phyloP scores from a whole-genome alignment of 2,113 vertebrate species.

The Gallinago jamesoni region DNA sequence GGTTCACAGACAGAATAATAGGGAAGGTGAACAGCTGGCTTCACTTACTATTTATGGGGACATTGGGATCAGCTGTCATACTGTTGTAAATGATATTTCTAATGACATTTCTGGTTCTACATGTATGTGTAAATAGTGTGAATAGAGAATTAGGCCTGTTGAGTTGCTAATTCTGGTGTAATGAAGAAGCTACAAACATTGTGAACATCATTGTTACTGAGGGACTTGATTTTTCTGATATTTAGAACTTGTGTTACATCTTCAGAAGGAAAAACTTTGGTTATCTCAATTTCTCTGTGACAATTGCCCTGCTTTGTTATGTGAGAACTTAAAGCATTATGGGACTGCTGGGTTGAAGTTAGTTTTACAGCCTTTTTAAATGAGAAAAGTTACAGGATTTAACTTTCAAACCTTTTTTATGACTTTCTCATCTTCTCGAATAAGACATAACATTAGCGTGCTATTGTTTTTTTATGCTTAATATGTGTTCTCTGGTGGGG shows the following conservation, averaged over 20 bases:
- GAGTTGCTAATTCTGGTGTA: background rate
- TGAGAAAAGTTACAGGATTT: background rate
- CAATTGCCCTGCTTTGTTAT: background rate
- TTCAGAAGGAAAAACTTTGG: background rate
- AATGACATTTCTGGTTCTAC: background rate
- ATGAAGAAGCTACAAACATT: background rate
- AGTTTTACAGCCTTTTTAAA: background rate
- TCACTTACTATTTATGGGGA: background rate
- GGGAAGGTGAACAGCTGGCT: background rate
- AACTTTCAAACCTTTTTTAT: background rate
- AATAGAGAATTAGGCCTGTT: background rate
- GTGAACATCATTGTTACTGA: background rate
- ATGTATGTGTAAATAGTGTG: background rate
- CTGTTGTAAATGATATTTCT: background rate
- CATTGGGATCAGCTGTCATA: background rate
- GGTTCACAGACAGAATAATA: background rate
- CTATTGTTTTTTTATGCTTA: background rate
- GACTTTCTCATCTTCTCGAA: background rate
- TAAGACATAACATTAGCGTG: background rate
- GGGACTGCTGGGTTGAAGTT: background rate
- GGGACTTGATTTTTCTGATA: background rate
- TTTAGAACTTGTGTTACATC: background rate
- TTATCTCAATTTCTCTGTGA: background rate
- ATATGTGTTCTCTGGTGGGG: background rate
- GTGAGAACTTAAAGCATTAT: background rate